Evolutionary conservation across 37 sponge, comb jelly and placozoan genomes (phyloP), one percentile per base, ranked within the genome.

Genomic region (Agelas oroides): DNA sequence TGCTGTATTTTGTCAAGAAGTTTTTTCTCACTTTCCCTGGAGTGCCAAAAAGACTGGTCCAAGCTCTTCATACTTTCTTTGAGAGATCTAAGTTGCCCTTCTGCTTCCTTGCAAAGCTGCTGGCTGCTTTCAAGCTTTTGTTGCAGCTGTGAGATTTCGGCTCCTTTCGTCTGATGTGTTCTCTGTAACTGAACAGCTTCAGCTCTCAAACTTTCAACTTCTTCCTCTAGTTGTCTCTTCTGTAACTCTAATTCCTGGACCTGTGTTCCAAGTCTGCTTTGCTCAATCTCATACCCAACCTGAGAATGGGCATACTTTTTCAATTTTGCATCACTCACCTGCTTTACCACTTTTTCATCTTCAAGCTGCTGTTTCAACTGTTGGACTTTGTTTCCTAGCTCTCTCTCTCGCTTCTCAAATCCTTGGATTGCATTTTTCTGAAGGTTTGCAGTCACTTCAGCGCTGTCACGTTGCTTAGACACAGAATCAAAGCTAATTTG

Each of bases 71-170:
- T 52, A 28, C 38, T 65, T 24, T 73, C 81, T 61, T 73, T 34
- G 1, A 79, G 55, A 2, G 32, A 54, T 59, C 24, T 55, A 23
- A 80, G 52, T 56, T 80, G 65, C 3, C 56, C 72, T 15, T 59
- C 79, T 40, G 80, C 36, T 24, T 88, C 83, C 58, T 52, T 23
- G 32, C 18, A 23, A 19, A 71, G 75, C 0, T 81, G 82, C 34
- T 81, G 82, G 41, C 65, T 59, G 3, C 82, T 59, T 27, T 33
- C 34, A 21, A 88, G 61, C 35, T 88, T 75, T 68, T 88, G 76
- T 33, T 82, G 58, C 1, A 88, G 69, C 1, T 17, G 76, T 36
- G 38, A 20, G 30, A 88, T 69, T 39, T 88, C 73, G 14, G 83
- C 76, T 1, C 81, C 88, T 57, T 67, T 81, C 16, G 58, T 75